A percentile compares a stretch with the other conserved stretches of the same genome.
Conservation (phyloP, 2,888 invertebrate species). For the Apotomis turbidana region DNA sequence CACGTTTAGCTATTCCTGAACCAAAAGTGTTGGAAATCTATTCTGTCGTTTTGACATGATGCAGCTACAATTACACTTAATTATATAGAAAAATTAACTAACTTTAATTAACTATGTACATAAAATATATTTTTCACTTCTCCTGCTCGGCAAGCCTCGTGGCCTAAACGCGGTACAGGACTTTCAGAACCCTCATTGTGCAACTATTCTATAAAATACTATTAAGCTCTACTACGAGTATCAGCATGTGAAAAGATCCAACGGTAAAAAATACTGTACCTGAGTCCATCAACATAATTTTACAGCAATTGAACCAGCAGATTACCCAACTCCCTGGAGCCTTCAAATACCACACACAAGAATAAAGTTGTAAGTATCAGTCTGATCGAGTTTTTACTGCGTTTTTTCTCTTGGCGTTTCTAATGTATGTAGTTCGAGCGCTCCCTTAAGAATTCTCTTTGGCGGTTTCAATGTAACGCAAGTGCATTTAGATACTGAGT, state of each 20-base stretch:
- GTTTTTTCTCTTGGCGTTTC: background rate
- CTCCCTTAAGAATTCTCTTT: slow-evolving; percentile 44
- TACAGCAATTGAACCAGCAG: slow-evolving; percentile 22
- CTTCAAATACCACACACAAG: background rate
- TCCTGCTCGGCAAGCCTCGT: too few species aligned
- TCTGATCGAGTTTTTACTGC: background rate
- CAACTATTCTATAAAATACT: too few species aligned
- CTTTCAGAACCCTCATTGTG: too few species aligned
- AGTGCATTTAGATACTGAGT: slow-evolving; percentile 35
- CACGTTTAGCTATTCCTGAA: too few species aligned
- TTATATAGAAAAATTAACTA: too few species aligned
- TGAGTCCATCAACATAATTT: slow-evolving; percentile 14
- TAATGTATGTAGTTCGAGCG: slow-evolving; percentile 26
- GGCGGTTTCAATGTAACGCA: slow-evolving; percentile 40
- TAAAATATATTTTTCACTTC: too few species aligned
- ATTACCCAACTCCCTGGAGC: slow-evolving; percentile 16
- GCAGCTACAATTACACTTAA: too few species aligned
- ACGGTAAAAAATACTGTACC: background rate
- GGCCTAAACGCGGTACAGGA: too few species aligned
- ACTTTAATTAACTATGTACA: too few species aligned
- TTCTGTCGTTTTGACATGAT: too few species aligned
- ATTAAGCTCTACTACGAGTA: too few species aligned
- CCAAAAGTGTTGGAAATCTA: too few species aligned
- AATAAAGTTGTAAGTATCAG: background rate
- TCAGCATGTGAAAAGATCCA: background rate